phyloP scores from a whole-genome alignment of 2,888 invertebrate genomes.

The Tenthredo distinguenda region DNA sequence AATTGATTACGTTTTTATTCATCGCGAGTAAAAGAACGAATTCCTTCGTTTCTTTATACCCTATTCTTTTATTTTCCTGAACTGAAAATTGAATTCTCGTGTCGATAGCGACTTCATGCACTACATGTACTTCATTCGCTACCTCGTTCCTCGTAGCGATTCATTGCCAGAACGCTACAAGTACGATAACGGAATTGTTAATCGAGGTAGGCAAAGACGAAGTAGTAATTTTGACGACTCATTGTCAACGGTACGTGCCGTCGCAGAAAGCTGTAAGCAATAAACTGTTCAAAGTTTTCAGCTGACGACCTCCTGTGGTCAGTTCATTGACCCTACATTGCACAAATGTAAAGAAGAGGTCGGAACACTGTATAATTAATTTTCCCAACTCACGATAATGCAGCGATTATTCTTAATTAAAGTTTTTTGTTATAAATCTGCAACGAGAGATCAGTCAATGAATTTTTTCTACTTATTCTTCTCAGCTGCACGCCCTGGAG shows the following conservation, averaged over 20 bases:
- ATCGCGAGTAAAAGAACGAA: not conserved
- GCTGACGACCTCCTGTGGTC: not conserved
- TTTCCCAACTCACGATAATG: not conserved
- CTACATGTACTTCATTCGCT: not conserved
- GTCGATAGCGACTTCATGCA: not conserved
- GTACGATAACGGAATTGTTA: conserved; percentile 32
- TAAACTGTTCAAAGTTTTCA: not conserved
- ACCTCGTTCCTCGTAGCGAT: not conserved
- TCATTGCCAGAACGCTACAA: not conserved
- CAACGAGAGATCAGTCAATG: not conserved
- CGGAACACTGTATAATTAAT: not conserved
- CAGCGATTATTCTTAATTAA: not conserved
- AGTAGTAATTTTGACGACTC: conserved; percentile 23
- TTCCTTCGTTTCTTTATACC: no score
- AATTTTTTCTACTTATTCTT: conserved; percentile 36
- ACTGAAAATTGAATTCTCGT: not conserved
- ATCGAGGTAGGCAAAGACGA: conserved; percentile 52
- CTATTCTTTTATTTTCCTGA: not conserved
- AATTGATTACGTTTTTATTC: not conserved
- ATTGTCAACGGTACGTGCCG: not conserved
- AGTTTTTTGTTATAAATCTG: not conserved
- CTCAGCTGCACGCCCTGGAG: conserved; percentile 92
- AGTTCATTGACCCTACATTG: not conserved
- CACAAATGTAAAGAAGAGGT: not conserved
- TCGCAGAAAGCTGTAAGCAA: not conserved